Conservation (phyloP, 2,797 vertebrate genomes). For the Dicrostonyx torquatus region DNA sequence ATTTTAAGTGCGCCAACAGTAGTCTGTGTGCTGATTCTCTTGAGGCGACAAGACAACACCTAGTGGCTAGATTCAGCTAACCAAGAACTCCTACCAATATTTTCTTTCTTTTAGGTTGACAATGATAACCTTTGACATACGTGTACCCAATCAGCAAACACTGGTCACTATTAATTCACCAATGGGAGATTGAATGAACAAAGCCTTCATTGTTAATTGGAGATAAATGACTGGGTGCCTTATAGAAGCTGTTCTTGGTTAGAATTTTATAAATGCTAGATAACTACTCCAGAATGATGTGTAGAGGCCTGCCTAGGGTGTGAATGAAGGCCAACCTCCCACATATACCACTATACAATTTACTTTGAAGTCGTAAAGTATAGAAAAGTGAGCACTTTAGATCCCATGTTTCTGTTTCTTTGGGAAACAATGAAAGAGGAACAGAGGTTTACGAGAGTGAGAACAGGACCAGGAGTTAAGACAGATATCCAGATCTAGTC, state of each 20-base stretch:
- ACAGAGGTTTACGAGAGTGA: background rate
- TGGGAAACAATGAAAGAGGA: background rate
- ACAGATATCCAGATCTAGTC: background rate
- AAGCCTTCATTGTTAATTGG: conserved; percentile 51
- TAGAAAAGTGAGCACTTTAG: conserved; percentile 14
- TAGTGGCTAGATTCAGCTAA: background rate
- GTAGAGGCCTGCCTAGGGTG: background rate
- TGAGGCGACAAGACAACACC: conserved; percentile 3
- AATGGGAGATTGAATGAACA: conserved; percentile 48
- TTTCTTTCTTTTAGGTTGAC: conserved; percentile 18
- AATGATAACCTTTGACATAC: background rate
- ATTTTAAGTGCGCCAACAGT: background rate
- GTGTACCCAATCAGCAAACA: conserved; percentile 25
- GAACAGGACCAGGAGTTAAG: background rate
- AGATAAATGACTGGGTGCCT: conserved; percentile 31
- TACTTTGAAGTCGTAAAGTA: conserved; percentile 22
- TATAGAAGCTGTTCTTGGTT: conserved; percentile 33
- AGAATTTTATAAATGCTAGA: conserved; percentile 22
- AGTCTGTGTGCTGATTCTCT: conserved; percentile 5
- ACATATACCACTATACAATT: conserved; percentile 15
- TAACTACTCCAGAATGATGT: background rate
- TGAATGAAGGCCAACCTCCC: background rate
- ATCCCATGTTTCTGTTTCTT: background rate
- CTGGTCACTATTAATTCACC: conserved; percentile 44
- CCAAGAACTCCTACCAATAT: conserved; percentile 5